Evolutionary conservation across 2,888 invertebrate species (phyloP), one percentile per base, ranked within the genome.

Genomic region (Drosophila atripex): DNA sequence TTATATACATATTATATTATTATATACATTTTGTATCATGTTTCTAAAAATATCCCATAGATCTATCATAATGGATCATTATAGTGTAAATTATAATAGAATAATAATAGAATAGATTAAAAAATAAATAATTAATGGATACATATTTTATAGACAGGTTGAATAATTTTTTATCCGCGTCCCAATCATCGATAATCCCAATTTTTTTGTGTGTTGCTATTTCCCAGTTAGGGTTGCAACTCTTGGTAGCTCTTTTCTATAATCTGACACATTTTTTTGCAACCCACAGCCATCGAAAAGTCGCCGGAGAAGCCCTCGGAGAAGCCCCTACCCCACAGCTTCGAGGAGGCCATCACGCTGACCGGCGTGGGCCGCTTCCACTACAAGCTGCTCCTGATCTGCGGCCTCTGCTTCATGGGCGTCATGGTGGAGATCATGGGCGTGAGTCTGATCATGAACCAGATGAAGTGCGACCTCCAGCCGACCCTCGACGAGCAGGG

Each of bases 371-470:
- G 95, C 0, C 86, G 91, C 12, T 95, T 94, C 92, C 95, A 95
- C 86, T 89, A 94, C 38, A 89, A 92, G 18, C 92, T 95, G 50
- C 91, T 94, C 88, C 77, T 95, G 55, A 93, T 94, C 65, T 93
- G 93, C 18, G 95, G 95, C 0, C 84, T 94, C 1, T 93, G 94
- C 70, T 92, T 95, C 12, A 93, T 94, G 93, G 93, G 94, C 3
- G 94, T 95, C 71, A 95, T 95, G 89, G 93, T 94, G 89, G 95
- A 95, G 91, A 94, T 94, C 6, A 92, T 95, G 90, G 93, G 93
- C 12, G 92, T 95, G 71, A 93, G 95, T 58, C 93, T 94, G 83
- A 93, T 95, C 45, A 92, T 94, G 84, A 95, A 95, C 4, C 93
- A 94, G 0, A 93, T 95, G 8, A 94, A 94, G 90, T 95, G 95